Evolutionary conservation across 2,888 invertebrate genomes (phyloP).

Genomic region (Drosophila parthenogenetica): DNA sequence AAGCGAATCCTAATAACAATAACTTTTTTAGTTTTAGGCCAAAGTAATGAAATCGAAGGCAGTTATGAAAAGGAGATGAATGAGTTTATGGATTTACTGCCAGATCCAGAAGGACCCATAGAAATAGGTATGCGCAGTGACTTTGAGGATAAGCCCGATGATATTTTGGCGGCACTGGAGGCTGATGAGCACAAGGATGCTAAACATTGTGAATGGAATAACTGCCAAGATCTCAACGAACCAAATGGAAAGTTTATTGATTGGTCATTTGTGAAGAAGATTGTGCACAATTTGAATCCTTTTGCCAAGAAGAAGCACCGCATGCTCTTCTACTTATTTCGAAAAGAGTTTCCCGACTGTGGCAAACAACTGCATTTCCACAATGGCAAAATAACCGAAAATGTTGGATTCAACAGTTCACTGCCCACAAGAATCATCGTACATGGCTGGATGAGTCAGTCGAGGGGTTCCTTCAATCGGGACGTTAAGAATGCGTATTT

Average conservation of each 20-base stretch:
- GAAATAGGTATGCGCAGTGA: slow-evolving; percentile 43
- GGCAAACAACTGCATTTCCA: slow-evolving; percentile 65
- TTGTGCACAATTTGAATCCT: slow-evolving; percentile 76
- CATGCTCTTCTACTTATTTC: slow-evolving; percentile 80
- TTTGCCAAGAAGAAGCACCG: slow-evolving; percentile 57
- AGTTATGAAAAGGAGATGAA: slow-evolving; percentile 59
- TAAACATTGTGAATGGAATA: slow-evolving; percentile 69
- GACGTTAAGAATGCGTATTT: slow-evolving; percentile 80
- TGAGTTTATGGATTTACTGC: slow-evolving; percentile 56
- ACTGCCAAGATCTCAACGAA: slow-evolving; percentile 74
- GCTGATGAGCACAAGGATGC: slow-evolving; percentile 74
- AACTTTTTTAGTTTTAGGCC: slow-evolving; percentile 29
- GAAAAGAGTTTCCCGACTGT: slow-evolving; percentile 70
- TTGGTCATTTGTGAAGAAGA: slow-evolving; percentile 71
- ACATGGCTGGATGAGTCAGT: slow-evolving; percentile 83
- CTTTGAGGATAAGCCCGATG: slow-evolving; percentile 43
- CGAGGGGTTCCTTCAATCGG: slow-evolving; percentile 77
- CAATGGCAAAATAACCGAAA: slow-evolving; percentile 52
- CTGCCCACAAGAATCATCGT: slow-evolving; percentile 80
- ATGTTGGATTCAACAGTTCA: slow-evolving; percentile 72
- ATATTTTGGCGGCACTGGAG: slow-evolving; percentile 38
- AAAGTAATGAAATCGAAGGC: slow-evolving; percentile 22
- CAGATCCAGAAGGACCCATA: slow-evolving; percentile 42
- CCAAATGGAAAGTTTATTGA: slow-evolving; percentile 72
- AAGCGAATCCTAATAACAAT: not conserved